These are phyloP conservation scores for Leptodactylus fuscus DNA, from an alignment of 2,113 vertebrate species.

Conservation along the genomic window DNA sequence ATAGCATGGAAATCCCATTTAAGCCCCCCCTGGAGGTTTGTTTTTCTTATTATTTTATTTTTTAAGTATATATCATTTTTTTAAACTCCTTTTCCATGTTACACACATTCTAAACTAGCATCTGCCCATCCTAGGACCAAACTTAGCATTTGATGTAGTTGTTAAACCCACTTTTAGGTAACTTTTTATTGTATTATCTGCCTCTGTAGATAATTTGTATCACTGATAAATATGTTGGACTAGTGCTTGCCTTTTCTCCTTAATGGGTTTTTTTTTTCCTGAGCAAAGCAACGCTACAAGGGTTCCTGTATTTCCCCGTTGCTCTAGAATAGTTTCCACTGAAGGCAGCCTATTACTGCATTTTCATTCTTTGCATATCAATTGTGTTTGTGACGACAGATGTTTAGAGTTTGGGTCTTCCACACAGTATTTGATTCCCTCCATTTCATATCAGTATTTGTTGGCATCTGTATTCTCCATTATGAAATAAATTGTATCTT, in stretches of 20 bases:
- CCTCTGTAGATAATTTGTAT: background rate
- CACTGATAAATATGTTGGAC: background rate
- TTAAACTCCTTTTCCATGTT: conserved; percentile 30
- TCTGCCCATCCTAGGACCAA: conserved; percentile 47
- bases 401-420: conserved; percentile 36
- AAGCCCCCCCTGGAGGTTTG: no score
- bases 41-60: background rate
- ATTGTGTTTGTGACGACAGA: conserved; percentile 36
- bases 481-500: conserved; percentile 3
- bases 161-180: background rate
- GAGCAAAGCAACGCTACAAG: conserved; percentile 21
- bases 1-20: no score
- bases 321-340: background rate
- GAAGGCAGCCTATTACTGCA: background rate
- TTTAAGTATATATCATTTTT: background rate
- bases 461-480: background rate
- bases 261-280: no score
- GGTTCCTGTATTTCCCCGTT: background rate
- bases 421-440: conserved; percentile 43
- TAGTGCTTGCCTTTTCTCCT: background rate
- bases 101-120: background rate
- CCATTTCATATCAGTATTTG: conserved; percentile 56
- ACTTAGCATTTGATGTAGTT: conserved; percentile 26
- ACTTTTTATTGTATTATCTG: conserved; percentile 22
- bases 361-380: conserved; percentile 12